phyloP scores from a whole-genome alignment of 2,888 invertebrate genomes.

The Troides helena region DNA sequence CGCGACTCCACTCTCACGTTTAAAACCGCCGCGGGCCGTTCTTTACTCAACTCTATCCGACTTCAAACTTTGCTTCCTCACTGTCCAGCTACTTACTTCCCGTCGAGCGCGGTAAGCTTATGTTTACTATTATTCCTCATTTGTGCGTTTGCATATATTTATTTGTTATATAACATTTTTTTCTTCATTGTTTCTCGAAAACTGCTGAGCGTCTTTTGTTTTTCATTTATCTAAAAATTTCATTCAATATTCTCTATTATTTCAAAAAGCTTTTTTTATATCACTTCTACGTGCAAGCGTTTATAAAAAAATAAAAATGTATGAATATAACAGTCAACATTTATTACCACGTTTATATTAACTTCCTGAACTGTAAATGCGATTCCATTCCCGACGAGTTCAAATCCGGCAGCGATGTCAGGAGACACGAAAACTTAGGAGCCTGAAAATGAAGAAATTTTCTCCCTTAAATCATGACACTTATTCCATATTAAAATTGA shows the following conservation, averaged over 20 bases:
- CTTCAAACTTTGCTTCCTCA: conserved; percentile 46
- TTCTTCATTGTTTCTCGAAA: conserved; percentile 28
- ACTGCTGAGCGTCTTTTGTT: conserved; percentile 38
- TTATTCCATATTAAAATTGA: too few species aligned
- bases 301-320: neutral
- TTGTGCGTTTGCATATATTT: conserved; percentile 39
- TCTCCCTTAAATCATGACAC: too few species aligned
- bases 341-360: too few species aligned
- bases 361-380: too few species aligned
- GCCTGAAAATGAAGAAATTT: too few species aligned
- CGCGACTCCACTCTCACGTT: conserved; percentile 31
- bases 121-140: conserved; percentile 49
- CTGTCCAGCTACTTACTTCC: conserved; percentile 39
- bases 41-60: conserved; percentile 36
- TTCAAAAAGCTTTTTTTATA: conserved; percentile 1
- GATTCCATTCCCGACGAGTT: neutral
- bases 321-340: too few species aligned
- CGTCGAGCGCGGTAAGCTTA: conserved; percentile 60
- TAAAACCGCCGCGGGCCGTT: conserved; percentile 36
- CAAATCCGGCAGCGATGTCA: conserved; percentile 8
- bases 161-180: conserved; percentile 56
- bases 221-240: conserved; percentile 8
- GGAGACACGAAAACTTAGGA: neutral
- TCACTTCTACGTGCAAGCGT: conserved; percentile 2
- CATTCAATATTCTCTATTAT: neutral